Percentiles rank a stretch among this genome's conserved stretches.
phyloP scores from a whole-genome alignment of 1,140 invertebrate species.

The Heliconius himera region DNA sequence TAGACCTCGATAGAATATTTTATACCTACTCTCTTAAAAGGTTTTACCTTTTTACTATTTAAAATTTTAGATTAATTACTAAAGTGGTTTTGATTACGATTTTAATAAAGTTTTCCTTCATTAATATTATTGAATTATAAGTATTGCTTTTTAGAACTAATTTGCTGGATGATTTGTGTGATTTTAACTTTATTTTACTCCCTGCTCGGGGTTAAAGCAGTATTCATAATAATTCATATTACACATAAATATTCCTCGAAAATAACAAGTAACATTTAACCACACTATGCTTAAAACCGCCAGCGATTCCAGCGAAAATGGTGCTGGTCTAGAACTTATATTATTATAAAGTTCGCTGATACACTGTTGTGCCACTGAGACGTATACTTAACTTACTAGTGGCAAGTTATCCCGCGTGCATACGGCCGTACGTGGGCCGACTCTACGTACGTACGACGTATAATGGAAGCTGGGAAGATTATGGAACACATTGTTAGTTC shows the following conservation, averaged over 20 bases:
- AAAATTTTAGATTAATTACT: neutral
- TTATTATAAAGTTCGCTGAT: neutral
- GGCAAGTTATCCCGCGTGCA: neutral
- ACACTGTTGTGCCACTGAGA: neutral
- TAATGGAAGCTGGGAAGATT: conserved; percentile 4
- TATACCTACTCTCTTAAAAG: neutral
- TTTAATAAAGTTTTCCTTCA: neutral
- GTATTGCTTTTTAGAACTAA: neutral
- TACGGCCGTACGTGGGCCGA: neutral
- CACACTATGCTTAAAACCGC: neutral
- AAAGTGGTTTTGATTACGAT: neutral
- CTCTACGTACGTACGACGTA: neutral
- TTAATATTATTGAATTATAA: neutral
- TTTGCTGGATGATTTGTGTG: neutral
- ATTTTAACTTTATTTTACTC: neutral
- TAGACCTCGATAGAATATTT: neutral
- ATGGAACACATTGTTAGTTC: conserved; percentile 6
- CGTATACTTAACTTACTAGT: neutral
- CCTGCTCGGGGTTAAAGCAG: neutral
- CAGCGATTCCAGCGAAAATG: neutral
- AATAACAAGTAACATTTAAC: neutral
- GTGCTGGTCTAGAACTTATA: neutral
- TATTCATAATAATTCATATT: neutral
- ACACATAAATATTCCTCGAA: neutral
- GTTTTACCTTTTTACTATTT: conserved; percentile 1